Evolutionary conservation across 2,888 invertebrate genomes (phyloP).

Genomic region (Corbicula japonica): DNA sequence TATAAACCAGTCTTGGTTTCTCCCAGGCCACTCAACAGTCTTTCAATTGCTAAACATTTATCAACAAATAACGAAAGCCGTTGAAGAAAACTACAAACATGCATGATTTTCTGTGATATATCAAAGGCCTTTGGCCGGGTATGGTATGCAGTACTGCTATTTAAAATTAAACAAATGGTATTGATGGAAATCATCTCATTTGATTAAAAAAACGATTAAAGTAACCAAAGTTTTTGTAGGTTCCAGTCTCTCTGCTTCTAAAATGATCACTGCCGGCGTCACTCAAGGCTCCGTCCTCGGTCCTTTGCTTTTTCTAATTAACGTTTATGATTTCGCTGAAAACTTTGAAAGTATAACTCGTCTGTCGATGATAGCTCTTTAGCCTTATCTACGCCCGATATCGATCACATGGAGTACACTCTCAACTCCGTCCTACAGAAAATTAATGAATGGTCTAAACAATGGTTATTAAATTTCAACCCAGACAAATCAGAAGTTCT

Average conservation of each 20-base stretch:
- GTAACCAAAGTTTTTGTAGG: constrained; percentile 5
- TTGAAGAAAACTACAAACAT: constrained; percentile 28
- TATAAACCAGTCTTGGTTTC: constrained; percentile 42
- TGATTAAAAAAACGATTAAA: constrained; percentile 42
- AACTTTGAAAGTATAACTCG: constrained; percentile 18
- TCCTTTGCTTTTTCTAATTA: constrained; percentile 31
- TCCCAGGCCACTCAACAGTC: constrained; percentile 43
- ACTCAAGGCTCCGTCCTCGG: constrained; percentile 37
- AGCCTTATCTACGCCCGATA: constrained; percentile 14
- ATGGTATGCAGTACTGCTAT: constrained; percentile 46
- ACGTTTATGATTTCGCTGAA: constrained; percentile 39
- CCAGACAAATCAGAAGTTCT: constrained; percentile 34
- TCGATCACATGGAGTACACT: constrained; percentile 3
- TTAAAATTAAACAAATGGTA: constrained; percentile 46
- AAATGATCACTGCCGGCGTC: constrained; percentile 8
- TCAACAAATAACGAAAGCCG: constrained; percentile 33
- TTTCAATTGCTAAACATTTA: constrained; percentile 50
- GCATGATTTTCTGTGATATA: constrained; percentile 52
- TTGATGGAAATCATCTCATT: constrained; percentile 30
- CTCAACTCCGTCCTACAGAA: constrained; percentile 31
- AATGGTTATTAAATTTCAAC: constrained; percentile 34
- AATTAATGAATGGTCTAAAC: constrained; percentile 23
- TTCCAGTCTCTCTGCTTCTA: neutral
- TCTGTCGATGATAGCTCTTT: constrained; percentile 42
- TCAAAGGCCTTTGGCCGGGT: constrained; percentile 58